Conservation (phyloP, 2,113 vertebrate species). For the Oxyruncus cristatus region DNA sequence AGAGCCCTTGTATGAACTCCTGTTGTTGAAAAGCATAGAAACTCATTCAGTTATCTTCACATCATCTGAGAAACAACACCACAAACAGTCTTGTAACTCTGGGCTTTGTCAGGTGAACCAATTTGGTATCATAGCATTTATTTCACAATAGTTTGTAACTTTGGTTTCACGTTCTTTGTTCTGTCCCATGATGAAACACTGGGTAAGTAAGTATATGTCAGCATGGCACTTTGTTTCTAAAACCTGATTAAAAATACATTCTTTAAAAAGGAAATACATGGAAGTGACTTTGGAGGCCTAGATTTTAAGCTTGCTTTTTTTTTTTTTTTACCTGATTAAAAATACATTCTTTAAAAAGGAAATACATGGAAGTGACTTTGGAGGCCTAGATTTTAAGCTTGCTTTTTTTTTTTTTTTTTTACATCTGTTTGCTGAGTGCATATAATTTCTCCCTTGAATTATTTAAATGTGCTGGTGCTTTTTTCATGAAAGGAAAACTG, state of each 20-base stretch:
- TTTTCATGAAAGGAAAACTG: constrained; percentile 26
- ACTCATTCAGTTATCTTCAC: not conserved
- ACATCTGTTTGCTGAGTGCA: constrained; percentile 6
- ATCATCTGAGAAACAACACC: not conserved
- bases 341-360: constrained; percentile 46
- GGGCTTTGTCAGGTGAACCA: not conserved
- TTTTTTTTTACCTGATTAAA: no score
- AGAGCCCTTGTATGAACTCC: not conserved
- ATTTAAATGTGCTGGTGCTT: constrained; percentile 39
- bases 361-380: constrained; percentile 15
- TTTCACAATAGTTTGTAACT: not conserved
- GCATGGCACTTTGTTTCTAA: constrained; percentile 15
- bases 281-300: constrained; percentile 29
- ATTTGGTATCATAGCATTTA: not conserved
- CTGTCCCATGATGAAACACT: constrained; percentile 14
- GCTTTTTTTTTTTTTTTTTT: constrained; percentile 27
- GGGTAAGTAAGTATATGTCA: not conserved
- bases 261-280: constrained; percentile 14
- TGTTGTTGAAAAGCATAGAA: not conserved
- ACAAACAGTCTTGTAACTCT: not conserved
- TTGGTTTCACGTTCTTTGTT: constrained; percentile 22
- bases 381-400: constrained; percentile 37
- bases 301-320: constrained; percentile 38
- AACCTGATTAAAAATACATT: constrained; percentile 63
- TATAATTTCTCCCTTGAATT: constrained; percentile 50